Evolutionary conservation across 2,888 invertebrate species (phyloP).

Genomic region (Pocota personata): DNA sequence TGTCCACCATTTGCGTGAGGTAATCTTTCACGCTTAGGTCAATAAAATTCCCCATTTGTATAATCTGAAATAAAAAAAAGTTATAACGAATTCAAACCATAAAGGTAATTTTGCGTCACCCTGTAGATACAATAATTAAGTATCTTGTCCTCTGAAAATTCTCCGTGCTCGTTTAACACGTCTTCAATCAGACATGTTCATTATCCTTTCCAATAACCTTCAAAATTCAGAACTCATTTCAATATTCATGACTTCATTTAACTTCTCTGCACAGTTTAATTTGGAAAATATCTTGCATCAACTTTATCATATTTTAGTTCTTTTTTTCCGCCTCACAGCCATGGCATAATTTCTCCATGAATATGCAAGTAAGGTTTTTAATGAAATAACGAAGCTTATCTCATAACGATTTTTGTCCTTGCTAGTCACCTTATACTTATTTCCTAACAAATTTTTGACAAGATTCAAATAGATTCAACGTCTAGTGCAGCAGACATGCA

Average conservation of each 20-base stretch:
- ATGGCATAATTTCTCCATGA: slow-evolving; percentile 62
- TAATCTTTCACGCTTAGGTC: too few species aligned
- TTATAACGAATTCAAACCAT: too few species aligned
- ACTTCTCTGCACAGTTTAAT: slow-evolving; percentile 15
- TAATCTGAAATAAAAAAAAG: too few species aligned
- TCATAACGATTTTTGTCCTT: slow-evolving; percentile 49
- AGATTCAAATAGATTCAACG: neutral
- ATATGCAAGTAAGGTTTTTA: slow-evolving; percentile 66
- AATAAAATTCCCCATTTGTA: too few species aligned
- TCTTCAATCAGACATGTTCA: neutral
- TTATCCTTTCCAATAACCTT: neutral
- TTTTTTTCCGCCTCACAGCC: slow-evolving; percentile 3
- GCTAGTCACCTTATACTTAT: slow-evolving; percentile 27
- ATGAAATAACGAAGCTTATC: slow-evolving; percentile 65
- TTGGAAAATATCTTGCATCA: slow-evolving; percentile 26
- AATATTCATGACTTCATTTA: slow-evolving; percentile 59
- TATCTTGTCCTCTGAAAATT: neutral
- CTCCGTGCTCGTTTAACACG: too few species aligned
- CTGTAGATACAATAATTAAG: neutral
- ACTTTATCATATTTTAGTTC: slow-evolving; percentile 4
- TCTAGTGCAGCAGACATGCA: neutral
- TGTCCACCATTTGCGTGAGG: too few species aligned
- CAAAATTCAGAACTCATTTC: neutral
- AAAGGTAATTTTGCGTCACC: too few species aligned
- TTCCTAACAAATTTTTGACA: slow-evolving; percentile 3